Evolutionary conservation across 2,888 invertebrate genomes (phyloP).

Genomic region (Erpobdella octoculata): DNA sequence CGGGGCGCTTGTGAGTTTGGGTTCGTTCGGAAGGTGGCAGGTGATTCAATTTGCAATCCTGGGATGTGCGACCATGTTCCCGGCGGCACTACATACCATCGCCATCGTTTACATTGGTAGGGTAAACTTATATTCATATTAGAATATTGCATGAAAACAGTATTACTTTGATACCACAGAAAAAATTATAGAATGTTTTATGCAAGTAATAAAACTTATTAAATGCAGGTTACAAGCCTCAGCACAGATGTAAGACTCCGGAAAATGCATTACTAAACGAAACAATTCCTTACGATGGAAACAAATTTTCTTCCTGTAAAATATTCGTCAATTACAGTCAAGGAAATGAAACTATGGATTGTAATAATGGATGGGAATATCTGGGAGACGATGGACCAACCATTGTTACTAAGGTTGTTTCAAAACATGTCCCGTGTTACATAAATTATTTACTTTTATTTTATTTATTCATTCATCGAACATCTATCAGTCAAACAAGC

Average conservation of each 20-base stretch:
- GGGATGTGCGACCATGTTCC: conserved; percentile 36
- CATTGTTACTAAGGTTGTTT: conserved; percentile 34
- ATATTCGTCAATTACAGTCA: conserved; percentile 28
- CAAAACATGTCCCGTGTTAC: neutral
- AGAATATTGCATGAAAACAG: too few relatives aligned
- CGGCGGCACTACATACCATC: conserved; percentile 38
- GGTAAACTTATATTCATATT: too few relatives aligned
- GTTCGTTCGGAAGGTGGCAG: conserved; percentile 38
- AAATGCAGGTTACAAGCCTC: too few relatives aligned
- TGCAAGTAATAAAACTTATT: too few relatives aligned
- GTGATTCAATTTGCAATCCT: conserved; percentile 35
- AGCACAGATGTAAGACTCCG: conserved; percentile 34
- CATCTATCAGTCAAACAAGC: neutral
- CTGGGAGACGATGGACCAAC: conserved; percentile 29
- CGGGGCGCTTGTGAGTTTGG: conserved; percentile 36
- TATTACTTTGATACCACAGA: too few relatives aligned
- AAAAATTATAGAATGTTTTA: too few relatives aligned
- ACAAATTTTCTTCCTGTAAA: conserved; percentile 29
- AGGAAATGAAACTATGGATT: conserved; percentile 31
- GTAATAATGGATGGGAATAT: conserved; percentile 36
- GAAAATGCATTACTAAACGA: conserved; percentile 27
- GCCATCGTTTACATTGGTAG: conserved; percentile 38
- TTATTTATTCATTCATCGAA: neutral
- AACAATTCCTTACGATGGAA: conserved; percentile 31
- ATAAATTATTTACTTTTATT: neutral